Evolutionary conservation across 37 sponge, comb jelly and placozoan genomes (phyloP), one percentile per base, ranked within the genome.

Genomic region (Sycon ciliatum): DNA sequence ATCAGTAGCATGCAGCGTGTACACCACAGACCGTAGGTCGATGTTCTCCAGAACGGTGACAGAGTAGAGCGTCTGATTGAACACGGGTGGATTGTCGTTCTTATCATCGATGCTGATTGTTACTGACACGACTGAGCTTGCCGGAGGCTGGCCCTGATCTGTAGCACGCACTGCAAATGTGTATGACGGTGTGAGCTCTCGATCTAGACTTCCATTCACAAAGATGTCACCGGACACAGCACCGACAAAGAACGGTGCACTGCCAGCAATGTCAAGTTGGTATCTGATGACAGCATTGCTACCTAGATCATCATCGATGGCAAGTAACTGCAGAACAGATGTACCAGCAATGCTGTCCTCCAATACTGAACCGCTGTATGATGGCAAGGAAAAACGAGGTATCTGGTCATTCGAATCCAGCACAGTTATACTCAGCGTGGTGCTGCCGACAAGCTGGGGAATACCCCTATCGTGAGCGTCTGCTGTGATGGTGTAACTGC

Each of bases 81-180:
- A 82, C 11, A 79, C 62, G 4, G 87, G 83, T 49, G 76, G 1
- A 69, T 82, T 78, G 56, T 86, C 87, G 63, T 86, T 86, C 38
- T 57, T 34, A 78, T 86, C 87, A 53, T 62, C 57, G 7, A 89
- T 74, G 22, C 68, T 64, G 0, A 89, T 69, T 11, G 53, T 34
- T 7, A 89, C 70, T 13, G 37, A 22, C 13, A 61, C 80, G 18
- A 60, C 75, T 3, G 63, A 67, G 27, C 5, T 75, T 7, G 3
- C 24, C 2, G 76, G n/a, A 22, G 71, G 40, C 4, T 3, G 57
- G 0, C 85, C 83, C 16, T 31, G 26, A 58, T 89, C 90, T 0
- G 3, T 34, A 32, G 85, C 90, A 23, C 4, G 32, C 0, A 84
- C 69, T 26, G 71, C 73, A 26, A 82, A 74, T 1, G 42, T 6